Evolutionary conservation across 1,140 invertebrate species (phyloP), one percentile per base, ranked within the genome.

Genomic region (Trichogramma pretiosum): DNA sequence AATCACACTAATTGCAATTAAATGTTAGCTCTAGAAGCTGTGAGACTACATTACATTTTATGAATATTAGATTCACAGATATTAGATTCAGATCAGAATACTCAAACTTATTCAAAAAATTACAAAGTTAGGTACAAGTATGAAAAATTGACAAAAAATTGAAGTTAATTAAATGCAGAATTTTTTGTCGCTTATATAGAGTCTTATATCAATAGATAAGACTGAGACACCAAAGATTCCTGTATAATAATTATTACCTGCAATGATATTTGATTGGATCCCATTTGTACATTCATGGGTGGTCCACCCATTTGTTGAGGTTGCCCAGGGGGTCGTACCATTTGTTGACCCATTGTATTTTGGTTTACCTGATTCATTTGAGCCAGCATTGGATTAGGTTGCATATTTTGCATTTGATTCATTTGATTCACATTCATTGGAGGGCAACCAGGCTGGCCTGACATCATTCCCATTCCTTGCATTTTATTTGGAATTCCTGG

Each of bases 401-500:
- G 66, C 57, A 69, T 65, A 0, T 56, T 61, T 43, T 67, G 67
- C 58, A 71, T 71, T 11, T 57, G 53, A 26, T 59, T 61, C 63
- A 70, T 68, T 23, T 70, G 67, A 42, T 59, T 56, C 54, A 71
- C 70, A 22, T 11, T n/a, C 48, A 50, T 50, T 37, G 50, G 44
- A 50, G 70, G 52, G 37, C 70, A 59, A 44, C 44, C 53, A 51
- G 60, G 56, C 60, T 74, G 72, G 7, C 57, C 58, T 10, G 64
- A 52, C 64, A 75, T 73, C 62, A 71, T 73, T 24, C 59, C 59
- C 56, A 77, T 75, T 41, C 63, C 62, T 21, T 62, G 58, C 50
- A 70, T 76, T 63, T 78, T 74, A 28, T 75, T 77, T 19, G 75
- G 75, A 62, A 78, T 76, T 22, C 75, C 73, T 50, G 75, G 75